Percentiles rank a stretch among this genome's conserved stretches.
Conservation (phyloP, 2,888 invertebrate species). For the Andrena minutula region DNA sequence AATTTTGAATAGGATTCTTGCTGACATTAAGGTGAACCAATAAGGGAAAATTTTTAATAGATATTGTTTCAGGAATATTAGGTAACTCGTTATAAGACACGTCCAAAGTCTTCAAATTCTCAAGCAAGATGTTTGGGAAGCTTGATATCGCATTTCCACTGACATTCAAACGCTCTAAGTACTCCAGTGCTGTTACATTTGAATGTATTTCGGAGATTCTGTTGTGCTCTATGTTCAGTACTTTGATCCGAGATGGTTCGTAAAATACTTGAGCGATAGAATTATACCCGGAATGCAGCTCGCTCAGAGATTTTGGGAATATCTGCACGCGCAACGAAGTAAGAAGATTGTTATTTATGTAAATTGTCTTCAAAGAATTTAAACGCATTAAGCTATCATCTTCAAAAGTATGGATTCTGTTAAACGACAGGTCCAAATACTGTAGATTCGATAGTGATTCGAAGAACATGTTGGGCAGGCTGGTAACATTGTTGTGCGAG, state of each 20-base stretch:
- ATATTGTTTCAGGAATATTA: constrained; percentile 85
- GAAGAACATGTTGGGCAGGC: constrained; percentile 84
- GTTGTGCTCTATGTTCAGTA: constrained; percentile 75
- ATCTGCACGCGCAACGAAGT: constrained; percentile 62
- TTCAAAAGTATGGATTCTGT: constrained; percentile 70
- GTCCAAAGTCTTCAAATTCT: constrained; percentile 85
- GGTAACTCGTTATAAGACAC: constrained; percentile 86
- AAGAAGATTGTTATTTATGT: constrained; percentile 75
- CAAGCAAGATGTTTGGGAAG: constrained; percentile 84
- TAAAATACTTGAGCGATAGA: constrained; percentile 62
- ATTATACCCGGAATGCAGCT: constrained; percentile 75
- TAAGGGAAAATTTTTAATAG: constrained; percentile 85
- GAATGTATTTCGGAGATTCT: constrained; percentile 62
- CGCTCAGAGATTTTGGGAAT: constrained; percentile 70
- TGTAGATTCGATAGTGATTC: constrained; percentile 85
- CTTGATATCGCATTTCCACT: constrained; percentile 83
- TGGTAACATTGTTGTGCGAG: constrained; percentile 83
- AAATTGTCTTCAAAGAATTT: constrained; percentile 61
- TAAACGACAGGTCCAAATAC: constrained; percentile 78
- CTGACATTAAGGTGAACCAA: constrained; percentile 86
- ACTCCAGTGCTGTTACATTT: constrained; percentile 46
- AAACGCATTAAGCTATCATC: constrained; percentile 57
- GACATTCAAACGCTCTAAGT: constrained; percentile 73
- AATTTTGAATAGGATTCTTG: constrained; percentile 86
- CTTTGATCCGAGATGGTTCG: constrained; percentile 60